Evolutionary conservation across 2,888 invertebrate species (phyloP).

Genomic region (Crocallis elinguaria): DNA sequence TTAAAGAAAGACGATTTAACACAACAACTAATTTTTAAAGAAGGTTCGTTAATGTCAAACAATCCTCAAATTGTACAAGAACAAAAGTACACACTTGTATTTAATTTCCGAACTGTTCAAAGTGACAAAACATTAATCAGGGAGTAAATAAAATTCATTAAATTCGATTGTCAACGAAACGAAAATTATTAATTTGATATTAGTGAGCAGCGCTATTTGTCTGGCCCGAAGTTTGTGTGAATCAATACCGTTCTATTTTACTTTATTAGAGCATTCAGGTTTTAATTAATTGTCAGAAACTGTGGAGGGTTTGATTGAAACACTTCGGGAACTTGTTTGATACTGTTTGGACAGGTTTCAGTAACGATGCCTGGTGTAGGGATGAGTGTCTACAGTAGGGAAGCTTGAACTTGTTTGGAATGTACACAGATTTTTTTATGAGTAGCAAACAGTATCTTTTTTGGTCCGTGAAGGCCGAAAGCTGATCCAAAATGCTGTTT

Average conservation of each 20-base stretch:
- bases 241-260: conserved; percentile 64
- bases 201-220: conserved; percentile 30
- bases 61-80: too few species aligned
- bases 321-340: conserved; percentile 69
- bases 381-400: neutral
- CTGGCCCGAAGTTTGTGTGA: conserved; percentile 42
- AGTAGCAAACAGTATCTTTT: too few species aligned
- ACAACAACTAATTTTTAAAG: conserved; percentile 36
- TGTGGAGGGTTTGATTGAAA: conserved; percentile 67
- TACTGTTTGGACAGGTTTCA: conserved; percentile 69
- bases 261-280: conserved; percentile 62
- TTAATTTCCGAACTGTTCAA: conserved; percentile 36
- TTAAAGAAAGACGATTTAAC: neutral
- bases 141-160: conserved; percentile 38
- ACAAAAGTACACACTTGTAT: neutral
- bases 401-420: neutral
- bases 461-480: too few species aligned
- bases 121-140: conserved; percentile 57
- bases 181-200: conserved; percentile 34
- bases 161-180: conserved; percentile 39
- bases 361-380: conserved; percentile 9
- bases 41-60: conserved; percentile 30
- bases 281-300: conserved; percentile 75
- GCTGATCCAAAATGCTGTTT: too few species aligned
- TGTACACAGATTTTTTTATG: too few species aligned